phyloP scores from a whole-genome alignment of 2,113 vertebrate species.

The Nyctereutes procyonoides region DNA sequence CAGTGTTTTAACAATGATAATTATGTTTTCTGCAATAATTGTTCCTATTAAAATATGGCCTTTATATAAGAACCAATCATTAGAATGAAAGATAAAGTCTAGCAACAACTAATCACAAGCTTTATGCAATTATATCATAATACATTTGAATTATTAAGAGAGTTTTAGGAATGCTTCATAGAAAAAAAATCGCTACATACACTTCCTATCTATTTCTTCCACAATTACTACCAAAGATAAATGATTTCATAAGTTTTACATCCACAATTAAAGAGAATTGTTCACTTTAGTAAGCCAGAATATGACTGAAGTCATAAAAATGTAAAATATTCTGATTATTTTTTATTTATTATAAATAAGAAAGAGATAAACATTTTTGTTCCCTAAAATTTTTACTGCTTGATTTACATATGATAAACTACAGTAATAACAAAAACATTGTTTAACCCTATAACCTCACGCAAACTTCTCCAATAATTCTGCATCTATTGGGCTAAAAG shows the following conservation, averaged over 20 bases:
- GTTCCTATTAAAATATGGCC: not conserved
- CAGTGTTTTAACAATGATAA: conserved; percentile 47
- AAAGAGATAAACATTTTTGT: not conserved
- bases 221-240: not conserved
- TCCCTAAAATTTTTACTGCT: not conserved
- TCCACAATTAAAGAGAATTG: not conserved
- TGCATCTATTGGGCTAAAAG: not conserved
- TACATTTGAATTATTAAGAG: not conserved
- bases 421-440: not conserved
- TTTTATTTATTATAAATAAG: not conserved
- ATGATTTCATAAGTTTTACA: not conserved
- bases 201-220: not conserved
- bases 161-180: not conserved
- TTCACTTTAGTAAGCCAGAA: not conserved
- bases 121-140: conserved; percentile 26
- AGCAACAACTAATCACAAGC: not conserved
- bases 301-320: not conserved
- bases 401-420: not conserved
- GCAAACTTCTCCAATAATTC: not conserved
- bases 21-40: conserved; percentile 44
- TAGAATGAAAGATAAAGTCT: conserved; percentile 30
- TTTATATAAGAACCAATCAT: not conserved
- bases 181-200: not conserved
- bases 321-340: not conserved
- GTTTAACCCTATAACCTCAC: not conserved